Evolutionary conservation across 2,888 invertebrate genomes (phyloP), one percentile per base, ranked within the genome.

Genomic region (Muschampia plurimacula): DNA sequence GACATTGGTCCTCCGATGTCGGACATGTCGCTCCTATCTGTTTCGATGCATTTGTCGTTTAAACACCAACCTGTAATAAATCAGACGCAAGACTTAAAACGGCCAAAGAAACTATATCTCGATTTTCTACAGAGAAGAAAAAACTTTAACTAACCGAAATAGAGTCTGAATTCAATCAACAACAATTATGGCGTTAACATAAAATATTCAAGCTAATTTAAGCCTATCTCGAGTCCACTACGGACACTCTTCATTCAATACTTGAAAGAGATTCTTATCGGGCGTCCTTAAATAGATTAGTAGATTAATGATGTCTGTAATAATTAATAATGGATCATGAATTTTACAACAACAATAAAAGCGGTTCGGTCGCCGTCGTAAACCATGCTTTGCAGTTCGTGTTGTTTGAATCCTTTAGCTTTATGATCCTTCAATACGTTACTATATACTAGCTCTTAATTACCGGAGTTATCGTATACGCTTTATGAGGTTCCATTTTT

Each of bases 201-300:
- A 65, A 65, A 71, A 66, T 59, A 39, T 66, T 49, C 49, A 73
- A 79, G 83, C 83, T 88, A 89, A 91, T 92, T 91, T 91, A 92
- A 92, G 91, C 91, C 93, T 93, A 93, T 93, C 93, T 93, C 89
- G 87, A 90, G 88, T 90, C 92, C 92, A 91, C 91, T 92, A 89
- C 91, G 87, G 88, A 92, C 93, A 93, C 93, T 93, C 92, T 93
- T 93, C 93, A 93, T 93, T 93, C 93, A 93, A 93, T 93, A 92
- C 93, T 92, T 94, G 93, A 94, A 94, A 94, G 92, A 94, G 94
- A 94, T 94, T 92, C 92, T 94, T 94, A 94, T 94, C 94, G 89
- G 84, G 84, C 90, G 87, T 92, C 93, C 93, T 93, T 94, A 93
- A 93, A 94, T 94, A 94, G 93, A 93, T 93, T 93, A 94, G 91